Evolutionary conservation across 1,140 invertebrate species (phyloP), one percentile per base, ranked within the genome.

Genomic region (Aleiodes sp.): DNA sequence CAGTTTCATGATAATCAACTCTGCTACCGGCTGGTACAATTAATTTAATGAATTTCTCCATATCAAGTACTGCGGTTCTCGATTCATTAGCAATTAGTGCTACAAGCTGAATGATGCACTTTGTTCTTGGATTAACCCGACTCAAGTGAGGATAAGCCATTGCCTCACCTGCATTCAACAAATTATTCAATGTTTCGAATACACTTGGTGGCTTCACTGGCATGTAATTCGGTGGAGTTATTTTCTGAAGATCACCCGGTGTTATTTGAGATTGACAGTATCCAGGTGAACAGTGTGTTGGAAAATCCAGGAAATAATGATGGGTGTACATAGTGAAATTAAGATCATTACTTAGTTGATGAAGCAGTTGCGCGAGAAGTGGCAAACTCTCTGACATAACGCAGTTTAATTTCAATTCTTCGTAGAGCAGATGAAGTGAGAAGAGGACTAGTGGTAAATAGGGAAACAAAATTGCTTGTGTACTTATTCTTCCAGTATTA

Each of bases 291-390:
- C 12, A 90, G 78, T 4, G 60, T 8, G 86, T 80, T 0, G 96
- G 95, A 78, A 92, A 96, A 86, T 98, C 96, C 71, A 93, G 85
- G 86, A 94, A 93, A 80, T 98, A 98, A 80, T 95, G 91, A 76
- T 93, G 88, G 9, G 90, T 82, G 77, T 95, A 98, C 19, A 87
- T 84, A 0, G 88, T 82, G 26, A 95, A 87, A 61, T 90, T 88
- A 59, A 98, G 87, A 83, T 97, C 94, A 26, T 87, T 88, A 1
- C 94, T 90, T 56, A 98, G 82, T 77, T 95, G 93, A 78, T 92
- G 90, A 8, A 98, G 83, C 39, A 97, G 89, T 52, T 88, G 85
- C 0, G 90, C 93, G 19, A 98, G 77, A 0, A 91, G 86, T 46
- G 89, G 87, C 60, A 95, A 83, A 71, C 92, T 90, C 65, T 92